Base-by-base conservation (phyloP, 2,797 vertebrate species). In the Cygnus olor region DNA sequence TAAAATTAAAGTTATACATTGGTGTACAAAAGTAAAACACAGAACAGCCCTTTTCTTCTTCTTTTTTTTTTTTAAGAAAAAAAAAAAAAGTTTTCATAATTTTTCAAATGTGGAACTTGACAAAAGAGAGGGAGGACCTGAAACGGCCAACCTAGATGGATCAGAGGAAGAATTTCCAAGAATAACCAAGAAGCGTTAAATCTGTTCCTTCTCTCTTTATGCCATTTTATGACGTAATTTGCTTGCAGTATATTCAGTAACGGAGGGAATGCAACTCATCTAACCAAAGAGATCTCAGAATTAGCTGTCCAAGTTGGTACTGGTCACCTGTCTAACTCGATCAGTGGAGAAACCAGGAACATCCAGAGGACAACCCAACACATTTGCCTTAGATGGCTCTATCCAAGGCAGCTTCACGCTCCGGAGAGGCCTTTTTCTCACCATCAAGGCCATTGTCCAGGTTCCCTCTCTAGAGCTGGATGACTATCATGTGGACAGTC, bases 401-500 rank as follows among this genome's bases (percentile, higher is more conserved):
- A n/a, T 42, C n/a, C 49, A 30, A 34, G 38, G 22, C 19, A n/a
- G 6, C 20, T 8, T 69, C 14, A 58, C 17, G 27, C 30, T 73
- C 66, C 56, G 47, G 25, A 63, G 51, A 60, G 11, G 24, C 2
- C 8, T 40, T 53, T 28, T 80, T 9, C 45, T 76, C 42, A 53
- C 34, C 32, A 30, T 10, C 58, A 38, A 13, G 34, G 24, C 4
- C 2, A 8, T 49, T n/a, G 38, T 9, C 58, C 45, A 3, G 1
- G 13, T 11, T 80, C 42, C 20, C 60, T 74, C 57, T 47, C 51
- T 14, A 18, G 38, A 36, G 47, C 1, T 25, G 56, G 21, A 28
- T 16, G 20, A 2, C 24, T 22, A 3, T 8, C 9, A 2, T 0
- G 1, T 2, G 61, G 45, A 47, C 16, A 72, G 47, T 21, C 57